Percentiles rank a stretch among this genome's conserved stretches.
These are phyloP conservation scores for Parauchenoglanis punctatus DNA, from an alignment of 2,797 vertebrate species.

Conservation along the genomic window DNA sequence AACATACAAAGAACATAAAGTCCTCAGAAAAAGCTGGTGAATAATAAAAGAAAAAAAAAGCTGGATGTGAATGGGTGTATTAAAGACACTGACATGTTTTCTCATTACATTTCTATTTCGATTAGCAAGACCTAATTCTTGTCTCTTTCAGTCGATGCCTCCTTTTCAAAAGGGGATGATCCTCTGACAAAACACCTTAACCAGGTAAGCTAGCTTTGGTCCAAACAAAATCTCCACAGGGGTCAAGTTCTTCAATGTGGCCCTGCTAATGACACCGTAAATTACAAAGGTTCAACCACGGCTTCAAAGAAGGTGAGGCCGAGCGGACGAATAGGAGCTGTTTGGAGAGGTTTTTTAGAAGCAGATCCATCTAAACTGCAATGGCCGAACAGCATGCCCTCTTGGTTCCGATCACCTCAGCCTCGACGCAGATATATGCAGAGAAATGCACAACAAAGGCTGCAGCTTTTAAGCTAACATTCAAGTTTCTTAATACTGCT, in stretches of 20 bases:
- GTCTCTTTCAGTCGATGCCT: constrained; percentile 71
- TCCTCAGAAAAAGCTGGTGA: constrained; percentile 70
- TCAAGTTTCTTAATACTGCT: constrained; percentile 95
- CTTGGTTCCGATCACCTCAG: constrained; percentile 85
- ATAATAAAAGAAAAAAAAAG: constrained; percentile 80
- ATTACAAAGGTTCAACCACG: constrained; percentile 82
- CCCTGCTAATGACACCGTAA: constrained; percentile 90
- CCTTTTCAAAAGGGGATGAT: constrained; percentile 77
- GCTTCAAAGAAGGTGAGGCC: constrained; percentile 89
- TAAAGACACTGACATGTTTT: constrained; percentile 62
- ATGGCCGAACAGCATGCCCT: constrained; percentile 87
- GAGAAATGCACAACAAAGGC: constrained; percentile 97
- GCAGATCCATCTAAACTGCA: constrained; percentile 79
- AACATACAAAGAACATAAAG: constrained; percentile 71
- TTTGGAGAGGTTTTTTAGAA: constrained; percentile 85
- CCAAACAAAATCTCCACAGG: constrained; percentile 82
- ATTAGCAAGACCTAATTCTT: constrained; percentile 72
- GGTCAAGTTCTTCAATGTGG: constrained; percentile 88
- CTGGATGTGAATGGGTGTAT: constrained; percentile 68
- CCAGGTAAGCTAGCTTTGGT: constrained; percentile 82
- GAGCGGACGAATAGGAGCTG: constrained; percentile 81
- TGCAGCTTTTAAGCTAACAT: constrained; percentile 91
- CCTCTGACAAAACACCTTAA: constrained; percentile 81
- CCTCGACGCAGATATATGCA: constrained; percentile 88
- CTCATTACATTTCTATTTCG: constrained; percentile 66